These are phyloP conservation scores for Aegypius monachus DNA, from an alignment of 2,113 vertebrate species.

Conservation along the genomic window DNA sequence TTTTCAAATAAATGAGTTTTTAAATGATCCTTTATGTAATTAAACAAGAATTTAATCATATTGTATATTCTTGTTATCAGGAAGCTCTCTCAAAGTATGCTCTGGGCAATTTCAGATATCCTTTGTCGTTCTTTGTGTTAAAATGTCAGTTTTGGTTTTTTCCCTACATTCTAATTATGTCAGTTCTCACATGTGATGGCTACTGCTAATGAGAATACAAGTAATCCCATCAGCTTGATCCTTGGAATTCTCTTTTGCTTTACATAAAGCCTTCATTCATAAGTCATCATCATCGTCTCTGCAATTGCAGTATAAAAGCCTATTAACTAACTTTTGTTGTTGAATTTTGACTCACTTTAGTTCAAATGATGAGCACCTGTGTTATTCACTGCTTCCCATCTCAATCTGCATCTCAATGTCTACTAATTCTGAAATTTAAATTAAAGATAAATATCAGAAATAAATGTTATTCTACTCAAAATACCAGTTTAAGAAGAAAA, in stretches of 20 bases:
- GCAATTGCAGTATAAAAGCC: background rate
- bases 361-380: background rate
- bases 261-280: constrained; percentile 50
- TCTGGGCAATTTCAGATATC: constrained; percentile 17
- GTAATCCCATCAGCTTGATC: background rate
- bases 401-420: background rate
- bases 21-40: constrained; percentile 62
- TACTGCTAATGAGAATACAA: background rate
- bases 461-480: background rate
- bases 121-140: background rate
- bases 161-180: constrained; percentile 1
- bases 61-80: background rate
- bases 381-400: background rate
- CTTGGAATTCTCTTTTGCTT: constrained; percentile 20
- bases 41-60: constrained; percentile 54
- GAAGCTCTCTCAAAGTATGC: constrained; percentile 28
- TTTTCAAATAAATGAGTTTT: constrained; percentile 58
- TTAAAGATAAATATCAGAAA: background rate
- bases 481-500: background rate
- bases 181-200: background rate
- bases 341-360: background rate
- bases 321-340: constrained; percentile 38
- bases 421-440: background rate
- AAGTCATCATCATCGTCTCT: constrained; percentile 26
- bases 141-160: background rate